Base-by-base conservation (phyloP, 37 sponge, comb jelly and placozoan species). In the Spongilla lacustris region DNA sequence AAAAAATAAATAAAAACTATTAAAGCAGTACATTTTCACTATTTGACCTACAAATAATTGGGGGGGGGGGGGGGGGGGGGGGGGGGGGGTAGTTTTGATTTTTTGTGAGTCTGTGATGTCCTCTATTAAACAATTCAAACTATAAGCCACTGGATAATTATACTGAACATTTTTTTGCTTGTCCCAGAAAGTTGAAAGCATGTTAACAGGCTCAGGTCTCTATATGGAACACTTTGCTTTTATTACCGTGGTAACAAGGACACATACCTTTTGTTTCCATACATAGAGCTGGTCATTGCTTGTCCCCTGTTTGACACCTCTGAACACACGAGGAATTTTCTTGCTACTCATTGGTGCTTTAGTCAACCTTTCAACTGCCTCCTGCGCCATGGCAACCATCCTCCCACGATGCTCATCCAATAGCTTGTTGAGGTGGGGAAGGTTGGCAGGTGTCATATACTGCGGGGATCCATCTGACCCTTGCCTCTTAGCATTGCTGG, bases 381-480 rank as follows among this genome's bases (percentile, higher is more conserved):
- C 68, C 50, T 68, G 71, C 4, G 75, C 92, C 28, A 50, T 19
- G 11, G 76, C 69, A 22, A 26, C 28, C 71, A 73, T 50, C 50
- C 76, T 85, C 50, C 67, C 46, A 10, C 81, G 71, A n/a, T 83
- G 46, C 1, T 80, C 34, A 37, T 72, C 75, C 41, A 70, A 36
- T 28, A 88, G 58, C 74, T 80, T 67, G 28, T 73, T 84, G 58
- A 92, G 76, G 72, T 87, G 87, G 21, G 81, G 74, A 12, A 78
- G 46, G 66, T 81, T 83, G 13, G 88, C 88, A 19, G 81, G 83
- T 71, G 84, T 83, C 85, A 92, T 84, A 68, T 81, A 92, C 8
- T 8, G 25, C 27, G 28, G 31, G 28, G 48, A 50, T 8, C 50
- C 26, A 23, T 79, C 66, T 26, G 80, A 49, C 38, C 77, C 79